Percentiles rank a stretch among this genome's conserved stretches.
phyloP scores from a whole-genome alignment of 2,888 invertebrate genomes.

The Cerceris rybyensis region DNA sequence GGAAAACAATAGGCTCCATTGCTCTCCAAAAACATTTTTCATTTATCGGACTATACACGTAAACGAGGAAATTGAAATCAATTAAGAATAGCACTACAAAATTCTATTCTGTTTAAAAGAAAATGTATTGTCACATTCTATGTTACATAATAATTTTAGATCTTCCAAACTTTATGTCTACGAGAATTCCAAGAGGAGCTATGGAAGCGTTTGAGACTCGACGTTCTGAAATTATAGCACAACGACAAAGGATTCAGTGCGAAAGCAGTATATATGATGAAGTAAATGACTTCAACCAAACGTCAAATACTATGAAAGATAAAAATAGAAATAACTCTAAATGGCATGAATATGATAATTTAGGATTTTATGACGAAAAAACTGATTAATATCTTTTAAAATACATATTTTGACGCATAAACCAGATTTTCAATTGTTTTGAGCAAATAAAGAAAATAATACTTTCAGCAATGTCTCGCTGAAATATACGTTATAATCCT shows the following conservation, averaged over 20 bases:
- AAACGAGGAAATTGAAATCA: too few species aligned
- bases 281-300: slow-evolving; percentile 7
- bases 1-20: too few species aligned
- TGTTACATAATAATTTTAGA: slow-evolving; percentile 19
- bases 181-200: slow-evolving; percentile 37
- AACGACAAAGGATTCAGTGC: slow-evolving; percentile 91
- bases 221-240: slow-evolving; percentile 90
- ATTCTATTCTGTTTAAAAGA: too few species aligned
- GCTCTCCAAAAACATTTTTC: too few species aligned
- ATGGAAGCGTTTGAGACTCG: slow-evolving; percentile 91
- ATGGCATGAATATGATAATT: slow-evolving; percentile 45
- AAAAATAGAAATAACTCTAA: background rate
- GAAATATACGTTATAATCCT: too few species aligned
- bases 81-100: too few species aligned
- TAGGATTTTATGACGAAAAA: slow-evolving; percentile 36
- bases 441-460: too few species aligned
- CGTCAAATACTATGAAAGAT: background rate
- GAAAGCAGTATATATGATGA: slow-evolving; percentile 88
- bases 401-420: background rate
- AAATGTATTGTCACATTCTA: too few species aligned
- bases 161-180: slow-evolving; percentile 28
- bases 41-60: too few species aligned
- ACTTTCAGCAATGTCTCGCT: too few species aligned
- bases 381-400: background rate
- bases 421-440: background rate